phyloP scores from a whole-genome alignment of 1,140 invertebrate genomes.

The Drosophila repletoides region DNA sequence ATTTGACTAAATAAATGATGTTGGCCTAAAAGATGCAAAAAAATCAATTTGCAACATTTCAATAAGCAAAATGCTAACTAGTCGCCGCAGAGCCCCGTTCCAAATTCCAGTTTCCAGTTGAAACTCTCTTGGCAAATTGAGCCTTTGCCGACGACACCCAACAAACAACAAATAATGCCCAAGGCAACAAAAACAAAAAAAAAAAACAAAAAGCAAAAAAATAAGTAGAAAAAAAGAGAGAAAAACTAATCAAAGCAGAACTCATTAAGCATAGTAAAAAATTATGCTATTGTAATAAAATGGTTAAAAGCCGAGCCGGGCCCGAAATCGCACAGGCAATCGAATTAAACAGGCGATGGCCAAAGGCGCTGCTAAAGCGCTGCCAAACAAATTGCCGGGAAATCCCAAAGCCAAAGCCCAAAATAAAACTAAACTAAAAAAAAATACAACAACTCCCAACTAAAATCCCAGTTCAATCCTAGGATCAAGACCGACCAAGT shows the following conservation, averaged over 20 bases:
- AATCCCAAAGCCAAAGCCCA: constrained; percentile 57
- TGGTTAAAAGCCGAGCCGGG: constrained; percentile 54
- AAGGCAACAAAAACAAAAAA: constrained; percentile 20
- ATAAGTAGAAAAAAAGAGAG: constrained; percentile 47
- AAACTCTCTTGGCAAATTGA: constrained; percentile 30
- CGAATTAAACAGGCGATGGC: constrained; percentile 76
- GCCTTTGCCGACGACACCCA: constrained; percentile 53
- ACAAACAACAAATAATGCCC: constrained; percentile 63
- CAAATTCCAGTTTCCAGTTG: not conserved
- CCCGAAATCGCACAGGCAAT: constrained; percentile 73
- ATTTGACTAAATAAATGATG: not conserved
- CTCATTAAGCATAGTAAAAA: constrained; percentile 81
- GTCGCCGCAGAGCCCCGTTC: constrained; percentile 27
- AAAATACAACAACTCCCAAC: too few species aligned
- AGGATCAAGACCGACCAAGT: constrained; percentile 29
- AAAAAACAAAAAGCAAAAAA: not conserved
- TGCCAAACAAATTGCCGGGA: constrained; percentile 76
- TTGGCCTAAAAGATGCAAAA: constrained; percentile 19
- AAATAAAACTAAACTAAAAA: not conserved
- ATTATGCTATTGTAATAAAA: constrained; percentile 80
- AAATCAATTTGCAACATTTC: constrained; percentile 68
- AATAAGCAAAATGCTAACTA: constrained; percentile 68
- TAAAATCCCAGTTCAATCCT: too few species aligned
- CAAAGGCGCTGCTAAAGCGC: constrained; percentile 47
- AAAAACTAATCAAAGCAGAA: constrained; percentile 80